phyloP scores from a whole-genome alignment of 2,888 invertebrate genomes.

The Lycaena phlaeas region DNA sequence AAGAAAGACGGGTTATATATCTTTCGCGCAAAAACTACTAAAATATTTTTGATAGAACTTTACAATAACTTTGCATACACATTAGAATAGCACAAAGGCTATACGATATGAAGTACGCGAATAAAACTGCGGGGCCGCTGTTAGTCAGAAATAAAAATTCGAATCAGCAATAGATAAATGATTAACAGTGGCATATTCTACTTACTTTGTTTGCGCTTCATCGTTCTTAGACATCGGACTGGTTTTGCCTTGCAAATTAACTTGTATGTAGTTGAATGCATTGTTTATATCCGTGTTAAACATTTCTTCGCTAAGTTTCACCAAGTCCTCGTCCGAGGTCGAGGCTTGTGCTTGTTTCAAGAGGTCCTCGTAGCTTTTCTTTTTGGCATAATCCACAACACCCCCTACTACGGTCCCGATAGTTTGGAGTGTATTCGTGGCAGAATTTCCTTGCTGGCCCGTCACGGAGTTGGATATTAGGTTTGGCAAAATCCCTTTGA shows the following conservation, averaged over 20 bases:
- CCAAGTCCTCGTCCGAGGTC: constrained; percentile 78
- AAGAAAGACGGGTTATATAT: too few species aligned
- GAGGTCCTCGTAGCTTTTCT: constrained; percentile 61
- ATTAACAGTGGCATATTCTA: constrained; percentile 11
- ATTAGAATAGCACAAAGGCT: too few species aligned
- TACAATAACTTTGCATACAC: too few species aligned
- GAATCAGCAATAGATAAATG: too few species aligned
- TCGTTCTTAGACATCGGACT: constrained; percentile 78
- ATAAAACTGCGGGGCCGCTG: too few species aligned
- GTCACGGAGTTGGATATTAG: constrained; percentile 50
- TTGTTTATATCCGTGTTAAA: constrained; percentile 82
- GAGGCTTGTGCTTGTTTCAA: constrained; percentile 57
- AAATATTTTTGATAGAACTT: too few species aligned
- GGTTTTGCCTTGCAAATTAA: constrained; percentile 84
- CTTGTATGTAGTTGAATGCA: constrained; percentile 77
- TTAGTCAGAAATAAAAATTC: too few species aligned
- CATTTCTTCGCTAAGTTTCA: constrained; percentile 80
- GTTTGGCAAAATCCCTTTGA: constrained; percentile 57
- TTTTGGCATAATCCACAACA: constrained; percentile 62
- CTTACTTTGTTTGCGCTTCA: constrained; percentile 77
- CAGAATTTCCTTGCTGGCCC: constrained; percentile 51
- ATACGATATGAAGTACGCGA: too few species aligned
- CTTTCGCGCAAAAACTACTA: too few species aligned
- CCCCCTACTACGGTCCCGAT: constrained; percentile 65
- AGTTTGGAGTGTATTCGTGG: constrained; percentile 50